Conservation (phyloP, 1,140 invertebrate genomes). For the Plectrocnemia conspersa region DNA sequence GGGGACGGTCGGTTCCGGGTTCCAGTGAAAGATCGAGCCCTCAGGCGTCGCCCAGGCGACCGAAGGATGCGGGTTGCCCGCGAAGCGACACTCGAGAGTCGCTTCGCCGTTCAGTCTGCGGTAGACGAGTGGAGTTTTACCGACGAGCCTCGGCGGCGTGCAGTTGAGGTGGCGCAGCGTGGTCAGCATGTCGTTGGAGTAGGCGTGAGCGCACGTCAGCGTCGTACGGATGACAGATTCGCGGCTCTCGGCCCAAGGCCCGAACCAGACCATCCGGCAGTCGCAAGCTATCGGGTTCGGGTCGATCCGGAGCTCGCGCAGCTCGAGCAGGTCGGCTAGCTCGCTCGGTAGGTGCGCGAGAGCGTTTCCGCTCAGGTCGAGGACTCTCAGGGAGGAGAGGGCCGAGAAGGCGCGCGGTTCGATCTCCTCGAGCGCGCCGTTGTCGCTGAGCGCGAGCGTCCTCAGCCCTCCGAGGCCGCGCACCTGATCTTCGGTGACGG, state of each 20-base stretch:
- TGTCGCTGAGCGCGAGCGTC: slow-evolving; percentile 54
- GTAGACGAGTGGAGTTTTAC: slow-evolving; percentile 55
- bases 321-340: slow-evolving; percentile 57
- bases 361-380: slow-evolving; percentile 72
- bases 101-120: slow-evolving; percentile 62
- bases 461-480: slow-evolving; percentile 56
- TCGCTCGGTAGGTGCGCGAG: slow-evolving; percentile 67
- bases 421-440: slow-evolving; percentile 57
- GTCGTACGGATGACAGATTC: slow-evolving; percentile 50
- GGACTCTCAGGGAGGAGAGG: slow-evolving; percentile 54
- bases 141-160: slow-evolving; percentile 56
- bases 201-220: slow-evolving; percentile 57
- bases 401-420: slow-evolving; percentile 58
- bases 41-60: slow-evolving; percentile 83
- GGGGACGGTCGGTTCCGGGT: slow-evolving; percentile 60
- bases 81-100: slow-evolving; percentile 71
- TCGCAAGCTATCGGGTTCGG: slow-evolving; percentile 83
- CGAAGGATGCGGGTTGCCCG: slow-evolving; percentile 70
- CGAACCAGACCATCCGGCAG: slow-evolving; percentile 84
- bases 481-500: slow-evolving; percentile 53
- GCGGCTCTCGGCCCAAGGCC: slow-evolving; percentile 56
- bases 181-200: slow-evolving; percentile 61
- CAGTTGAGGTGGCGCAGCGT: slow-evolving; percentile 67
- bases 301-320: slow-evolving; percentile 62
- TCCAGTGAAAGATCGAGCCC: slow-evolving; percentile 65